Evolutionary conservation across 2,797 vertebrate genomes (phyloP), one percentile per base, ranked within the genome.

Genomic region (Melanotaenia pygmaea): DNA sequence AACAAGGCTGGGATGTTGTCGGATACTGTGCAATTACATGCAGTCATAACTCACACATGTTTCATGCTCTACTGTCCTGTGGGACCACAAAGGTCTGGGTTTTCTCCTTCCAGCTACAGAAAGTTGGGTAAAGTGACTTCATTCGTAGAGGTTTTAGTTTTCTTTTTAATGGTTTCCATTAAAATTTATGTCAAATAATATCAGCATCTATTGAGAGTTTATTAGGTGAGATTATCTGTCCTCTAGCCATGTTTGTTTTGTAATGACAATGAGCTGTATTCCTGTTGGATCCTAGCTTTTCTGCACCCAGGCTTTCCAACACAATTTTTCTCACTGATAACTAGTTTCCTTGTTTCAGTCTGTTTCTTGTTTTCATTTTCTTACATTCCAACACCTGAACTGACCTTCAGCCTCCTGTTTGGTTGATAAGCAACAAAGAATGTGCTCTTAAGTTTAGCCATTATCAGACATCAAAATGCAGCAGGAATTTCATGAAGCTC

Each of bases 1-100:
- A 34, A 74, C 70, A 71, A 59, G 4, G 40, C 71, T 50, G 77
- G 67, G 12, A 38, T 76, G 74, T 64, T 77, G 79, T 72, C 14
- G 53, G 74, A 56, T 26, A 53, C 62, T 14, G 70, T 85, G 81
- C 85, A 85, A 90, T 90, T 79, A 86, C 77, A 45, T 34, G 43
- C 18, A 76, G 76, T 74, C 77, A 14, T 84, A 87, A 86, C 68
- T 88, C 84, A 84, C 45, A 77, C 68, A 20, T 67, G 63, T 67
- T 67, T 83, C 80, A 59, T 79, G 18, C 53, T 65, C 70, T 81
- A 37, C 54, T 4, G 61, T 62, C 80, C 45, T 67, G 59, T 18
- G 72, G 76, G 63, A 74, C 60, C 38, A 20, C 45, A 45, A 67
- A 40, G 47, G 38, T 70, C 45, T 62, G 53, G 35, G 1, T 61